Conservation (phyloP, 2,113 vertebrate species). For the Cephalopterus ornatus region DNA sequence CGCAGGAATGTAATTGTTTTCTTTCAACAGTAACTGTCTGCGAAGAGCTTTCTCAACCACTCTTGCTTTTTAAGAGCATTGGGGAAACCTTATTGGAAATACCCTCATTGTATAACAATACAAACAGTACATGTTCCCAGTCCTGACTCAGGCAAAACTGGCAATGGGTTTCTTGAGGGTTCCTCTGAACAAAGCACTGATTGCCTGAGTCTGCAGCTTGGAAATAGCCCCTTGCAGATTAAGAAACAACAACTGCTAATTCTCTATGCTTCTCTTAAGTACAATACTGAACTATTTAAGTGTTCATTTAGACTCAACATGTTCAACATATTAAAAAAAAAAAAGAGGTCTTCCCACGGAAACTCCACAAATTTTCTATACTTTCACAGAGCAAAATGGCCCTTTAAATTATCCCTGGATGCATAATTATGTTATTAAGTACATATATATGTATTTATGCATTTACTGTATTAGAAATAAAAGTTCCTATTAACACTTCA, state of each 20-base stretch:
- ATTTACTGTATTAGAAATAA: not conserved
- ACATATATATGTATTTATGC: not conserved
- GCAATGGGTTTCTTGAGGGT: not conserved
- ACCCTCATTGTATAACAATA: not conserved
- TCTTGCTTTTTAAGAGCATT: not conserved
- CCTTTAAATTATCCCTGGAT: not conserved
- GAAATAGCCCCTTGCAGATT: conserved; percentile 23
- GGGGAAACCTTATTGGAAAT: not conserved
- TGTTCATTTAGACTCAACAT: not conserved
- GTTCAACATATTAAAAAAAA: not conserved
- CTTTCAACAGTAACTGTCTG: not conserved
- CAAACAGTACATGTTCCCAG: not conserved
- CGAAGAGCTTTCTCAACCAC: not conserved
- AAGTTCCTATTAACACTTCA: not conserved
- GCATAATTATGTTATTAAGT: not conserved
- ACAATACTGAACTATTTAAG: not conserved
- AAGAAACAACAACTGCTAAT: not conserved
- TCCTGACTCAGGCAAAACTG: conserved; percentile 2
- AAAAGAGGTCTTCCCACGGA: not conserved
- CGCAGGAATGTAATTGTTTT: not conserved
- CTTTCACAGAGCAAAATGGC: not conserved
- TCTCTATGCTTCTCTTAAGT: not conserved
- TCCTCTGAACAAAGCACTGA: not conserved
- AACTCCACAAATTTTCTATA: not conserved
- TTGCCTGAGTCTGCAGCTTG: not conserved